Evolutionary conservation across 2,888 invertebrate genomes (phyloP).

Genomic region (Dascillus cervinus): DNA sequence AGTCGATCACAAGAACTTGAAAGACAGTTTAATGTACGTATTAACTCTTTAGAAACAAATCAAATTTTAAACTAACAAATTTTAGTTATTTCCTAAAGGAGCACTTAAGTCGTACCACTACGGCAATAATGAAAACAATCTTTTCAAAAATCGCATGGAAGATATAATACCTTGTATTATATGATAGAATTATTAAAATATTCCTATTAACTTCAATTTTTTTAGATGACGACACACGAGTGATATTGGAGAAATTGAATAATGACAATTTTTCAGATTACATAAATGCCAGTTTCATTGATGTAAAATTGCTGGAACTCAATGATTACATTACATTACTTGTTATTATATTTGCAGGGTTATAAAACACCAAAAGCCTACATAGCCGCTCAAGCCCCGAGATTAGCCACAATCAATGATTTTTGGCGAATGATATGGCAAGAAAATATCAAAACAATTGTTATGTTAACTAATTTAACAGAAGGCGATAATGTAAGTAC

Average conservation of each 20-base stretch:
- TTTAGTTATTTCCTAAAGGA: too few relatives aligned
- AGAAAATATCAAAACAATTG: conserved; percentile 41
- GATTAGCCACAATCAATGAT: conserved; percentile 30
- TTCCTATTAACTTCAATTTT: too few relatives aligned
- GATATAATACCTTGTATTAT: too few relatives aligned
- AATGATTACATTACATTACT: background rate
- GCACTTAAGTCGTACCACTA: too few relatives aligned
- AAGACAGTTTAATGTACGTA: too few relatives aligned
- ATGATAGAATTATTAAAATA: too few relatives aligned
- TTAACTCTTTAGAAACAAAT: too few relatives aligned
- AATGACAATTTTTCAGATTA: conserved; percentile 42
- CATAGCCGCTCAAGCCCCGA: conserved; percentile 38
- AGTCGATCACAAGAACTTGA: too few relatives aligned
- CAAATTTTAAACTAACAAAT: too few relatives aligned
- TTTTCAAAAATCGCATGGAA: too few relatives aligned
- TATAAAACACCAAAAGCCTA: conserved; percentile 30
- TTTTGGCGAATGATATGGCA: conserved; percentile 44
- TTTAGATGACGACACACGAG: conserved; percentile 46
- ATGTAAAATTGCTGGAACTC: conserved; percentile 28
- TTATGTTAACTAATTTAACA: conserved; percentile 44
- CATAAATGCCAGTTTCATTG: conserved; percentile 48
- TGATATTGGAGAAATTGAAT: conserved; percentile 36
- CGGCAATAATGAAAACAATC: too few relatives aligned
- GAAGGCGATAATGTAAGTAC: conserved; percentile 43
- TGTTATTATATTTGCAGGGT: conserved; percentile 22